Evolutionary conservation across 2,888 invertebrate genomes (phyloP).

Genomic region (Leptinotarsa haldemani): DNA sequence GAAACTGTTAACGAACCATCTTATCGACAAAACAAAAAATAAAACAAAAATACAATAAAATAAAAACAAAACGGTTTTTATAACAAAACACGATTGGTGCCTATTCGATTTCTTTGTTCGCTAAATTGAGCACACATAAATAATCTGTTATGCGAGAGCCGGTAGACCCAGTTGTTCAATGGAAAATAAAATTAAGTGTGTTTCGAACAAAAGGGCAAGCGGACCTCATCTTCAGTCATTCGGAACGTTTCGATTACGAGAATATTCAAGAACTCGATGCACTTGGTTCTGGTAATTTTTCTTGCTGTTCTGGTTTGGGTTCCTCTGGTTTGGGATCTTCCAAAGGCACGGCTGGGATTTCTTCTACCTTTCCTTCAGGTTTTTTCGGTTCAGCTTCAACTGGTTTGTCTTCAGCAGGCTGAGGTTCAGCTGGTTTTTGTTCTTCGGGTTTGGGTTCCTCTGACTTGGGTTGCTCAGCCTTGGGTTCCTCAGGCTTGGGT

Average conservation of each 20-base stretch:
- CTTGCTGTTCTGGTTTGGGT: conserved; percentile 48
- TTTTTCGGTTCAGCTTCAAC: conserved; percentile 53
- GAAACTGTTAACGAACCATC: conserved; percentile 18
- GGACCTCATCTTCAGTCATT: conserved; percentile 58
- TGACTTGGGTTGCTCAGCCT: conserved; percentile 35
- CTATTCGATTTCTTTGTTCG: conserved; percentile 38
- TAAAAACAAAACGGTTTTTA: conserved; percentile 55
- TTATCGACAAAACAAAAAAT: conserved; percentile 46
- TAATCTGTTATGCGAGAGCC: conserved; percentile 56
- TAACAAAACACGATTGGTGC: conserved; percentile 52
- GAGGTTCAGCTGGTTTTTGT: conserved; percentile 27
- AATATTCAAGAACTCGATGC: conserved; percentile 60
- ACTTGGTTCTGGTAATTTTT: conserved; percentile 55
- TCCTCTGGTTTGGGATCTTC: conserved; percentile 44
- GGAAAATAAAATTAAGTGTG: conserved; percentile 56
- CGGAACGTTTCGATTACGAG: conserved; percentile 20
- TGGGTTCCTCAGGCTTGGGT: conserved; percentile 34
- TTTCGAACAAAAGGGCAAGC: conserved; percentile 62
- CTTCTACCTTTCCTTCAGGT: conserved; percentile 57
- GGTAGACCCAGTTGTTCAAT: conserved; percentile 60
- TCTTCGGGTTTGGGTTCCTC: conserved; percentile 32
- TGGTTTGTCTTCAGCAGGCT: conserved; percentile 39
- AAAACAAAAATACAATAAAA: conserved; percentile 49
- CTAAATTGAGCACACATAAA: conserved; percentile 56
- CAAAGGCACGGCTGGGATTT: conserved; percentile 19